Percentiles rank a stretch among this genome's conserved stretches.
Evolutionary conservation across 2,888 invertebrate species (phyloP).

Genomic region (Zootermopsis nevadensis): DNA sequence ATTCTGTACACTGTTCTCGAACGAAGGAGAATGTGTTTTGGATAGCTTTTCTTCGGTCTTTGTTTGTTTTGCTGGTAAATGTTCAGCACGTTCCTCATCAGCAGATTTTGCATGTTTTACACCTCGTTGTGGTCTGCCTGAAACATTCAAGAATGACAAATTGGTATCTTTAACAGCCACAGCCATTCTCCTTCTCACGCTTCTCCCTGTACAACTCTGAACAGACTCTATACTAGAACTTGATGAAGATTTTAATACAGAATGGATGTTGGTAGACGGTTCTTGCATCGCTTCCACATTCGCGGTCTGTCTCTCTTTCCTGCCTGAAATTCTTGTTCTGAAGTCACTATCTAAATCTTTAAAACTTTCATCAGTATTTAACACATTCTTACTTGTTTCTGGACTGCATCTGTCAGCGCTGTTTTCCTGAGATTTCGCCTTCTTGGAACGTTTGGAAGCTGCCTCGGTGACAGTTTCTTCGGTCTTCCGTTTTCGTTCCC

Average conservation of each 20-base stretch:
- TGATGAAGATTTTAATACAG: background rate
- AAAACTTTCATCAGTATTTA: background rate
- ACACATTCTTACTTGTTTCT: background rate
- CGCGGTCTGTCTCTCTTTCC: background rate
- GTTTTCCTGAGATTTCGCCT: background rate
- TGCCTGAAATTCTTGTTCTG: background rate
- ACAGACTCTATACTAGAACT: background rate
- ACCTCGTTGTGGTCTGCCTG: background rate
- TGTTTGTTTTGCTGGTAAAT: background rate
- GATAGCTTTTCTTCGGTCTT: background rate
- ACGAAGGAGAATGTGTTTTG: background rate
- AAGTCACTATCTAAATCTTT: background rate
- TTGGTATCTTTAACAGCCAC: background rate
- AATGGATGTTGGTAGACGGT: background rate
- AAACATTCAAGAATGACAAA: background rate
- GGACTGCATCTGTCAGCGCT: background rate
- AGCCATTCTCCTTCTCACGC: background rate
- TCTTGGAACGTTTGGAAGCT: background rate
- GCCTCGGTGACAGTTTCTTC: background rate
- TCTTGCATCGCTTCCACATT: background rate
- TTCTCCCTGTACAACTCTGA: background rate
- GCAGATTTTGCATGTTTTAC: background rate
- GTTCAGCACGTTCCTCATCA: background rate
- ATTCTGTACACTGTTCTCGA: background rate
- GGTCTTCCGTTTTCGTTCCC: background rate